Base-by-base conservation (phyloP, 1,140 invertebrate genomes). In the Trichonephila inaurata region DNA sequence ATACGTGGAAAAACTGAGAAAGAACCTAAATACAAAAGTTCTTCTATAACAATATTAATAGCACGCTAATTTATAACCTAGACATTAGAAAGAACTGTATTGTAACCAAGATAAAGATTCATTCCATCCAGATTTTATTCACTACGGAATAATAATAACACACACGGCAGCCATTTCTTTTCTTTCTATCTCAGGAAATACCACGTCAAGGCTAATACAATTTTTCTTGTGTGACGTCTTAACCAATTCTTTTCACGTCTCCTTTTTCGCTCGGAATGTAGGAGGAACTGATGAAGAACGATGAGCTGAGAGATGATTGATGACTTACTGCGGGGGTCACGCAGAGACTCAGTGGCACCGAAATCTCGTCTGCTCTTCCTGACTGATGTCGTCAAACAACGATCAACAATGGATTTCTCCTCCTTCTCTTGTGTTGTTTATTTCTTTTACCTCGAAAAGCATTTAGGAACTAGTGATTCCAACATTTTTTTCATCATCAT, bases 311-410 rank as follows among this genome's bases (percentile, higher is more conserved):
- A 12, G 16, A 89, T 89, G 88, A 89, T 89, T 69, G 88, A 89
- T 89, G 88, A 77, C 83, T 18, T 8, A 51, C 0, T 8, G 33
- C 8, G 66, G 88, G 40, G 21, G 66, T 69, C 66, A 69, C 66
- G 21, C 66, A 69, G 66, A 69, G 66, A 69, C 66, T 28, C 66
- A 5, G n/a, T 21, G 66, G 66, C 66, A 69, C 66, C 66, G n/a
- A 69, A 69, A 69, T 69, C 66, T 69, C 66, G 66, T 8, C 66
- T 69, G 24, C 7, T 69, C 21, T 77, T 40, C 62, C 66, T 89
- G 88, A 77, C 66, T 77, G 88, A 89, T 72, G 88, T 89, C 88
- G 88, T 89, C 88, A 89, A 89, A 89, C 88, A 89, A 58, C 88
- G 64, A 72, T 89, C 88, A 89, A 77, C 88, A 89, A 89, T 89